Evolutionary conservation across 2,888 invertebrate genomes (phyloP), one percentile per base, ranked within the genome.

Genomic region (Metallyticus violacea): DNA sequence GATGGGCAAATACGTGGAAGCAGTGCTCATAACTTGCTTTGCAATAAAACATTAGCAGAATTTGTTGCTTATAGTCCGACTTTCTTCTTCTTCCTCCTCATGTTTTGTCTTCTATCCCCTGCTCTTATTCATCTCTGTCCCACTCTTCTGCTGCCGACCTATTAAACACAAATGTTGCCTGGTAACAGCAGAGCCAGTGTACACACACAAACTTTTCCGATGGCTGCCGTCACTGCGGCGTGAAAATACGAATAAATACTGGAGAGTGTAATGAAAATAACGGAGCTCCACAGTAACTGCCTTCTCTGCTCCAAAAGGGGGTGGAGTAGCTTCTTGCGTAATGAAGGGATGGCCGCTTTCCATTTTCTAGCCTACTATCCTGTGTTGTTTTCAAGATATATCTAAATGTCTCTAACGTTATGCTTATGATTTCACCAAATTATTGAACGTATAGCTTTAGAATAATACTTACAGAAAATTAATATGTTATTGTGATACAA

Each of bases 1-100:
- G 29, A 7, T 62, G 15, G 15, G 40, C 40, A 22, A 62, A 15
- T 62, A 62, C 22, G 40, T 62, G 40, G 22, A 62, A 62, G 15
- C 40, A 62, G 40, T 15, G 83, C 76, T 85, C 87, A 85, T 87
- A 85, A 87, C 87, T 87, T 81, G 76, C 81, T 26, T 28, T 15
- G 87, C 81, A 87, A 87, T 87, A 87, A 87, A 87, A 87, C 87
- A 87, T 87, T 87, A 85, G 85, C 85, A 87, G 85, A 87, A 87
- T 83, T 83, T 83, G 83, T 83, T 83, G 83, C 77, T 62, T 77
- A 83, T 83, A 83, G 26, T 28, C 77, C 27, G 76, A 62, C 62
- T 83, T 76, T 76, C 62, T 83, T 83, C 83, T 77, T 81, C 29
- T 28, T 29, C 81, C 25, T 81, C 81, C 29, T 28, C 27, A 26